A percentile compares a stretch with the other conserved stretches of the same genome.
phyloP scores from a whole-genome alignment of 2,888 invertebrate genomes.

The Chelonus formosanus region DNA sequence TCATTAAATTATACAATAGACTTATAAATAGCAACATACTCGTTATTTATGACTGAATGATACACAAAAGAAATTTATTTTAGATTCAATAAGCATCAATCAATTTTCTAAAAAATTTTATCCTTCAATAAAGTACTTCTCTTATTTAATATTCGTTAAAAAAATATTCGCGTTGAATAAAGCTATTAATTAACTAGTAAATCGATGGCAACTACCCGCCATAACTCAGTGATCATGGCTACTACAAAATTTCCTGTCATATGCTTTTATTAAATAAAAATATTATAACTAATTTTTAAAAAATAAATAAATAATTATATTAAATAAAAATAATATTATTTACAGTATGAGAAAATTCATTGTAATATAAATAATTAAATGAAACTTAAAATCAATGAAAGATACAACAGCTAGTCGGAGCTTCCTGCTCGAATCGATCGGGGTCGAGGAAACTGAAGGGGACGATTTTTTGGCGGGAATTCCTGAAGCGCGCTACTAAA shows the following conservation, averaged over 20 bases:
- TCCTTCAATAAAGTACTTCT: too few relatives aligned
- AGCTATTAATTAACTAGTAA: conserved; percentile 2
- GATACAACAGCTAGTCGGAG: conserved; percentile 2
- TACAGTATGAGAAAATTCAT: too few relatives aligned
- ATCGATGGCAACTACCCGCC: conserved; percentile 29
- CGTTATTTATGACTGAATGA: too few relatives aligned
- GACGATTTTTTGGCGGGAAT: conserved; percentile 42
- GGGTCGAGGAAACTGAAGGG: conserved; percentile 23
- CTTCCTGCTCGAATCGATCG: conserved; percentile 32
- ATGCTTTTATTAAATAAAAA: neutral
- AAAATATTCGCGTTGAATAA: conserved; percentile 8
- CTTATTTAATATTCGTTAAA: too few relatives aligned
- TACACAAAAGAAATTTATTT: too few relatives aligned
- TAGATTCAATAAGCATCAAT: too few relatives aligned
- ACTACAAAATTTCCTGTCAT: conserved; percentile 17
- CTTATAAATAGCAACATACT: too few relatives aligned
- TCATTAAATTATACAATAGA: too few relatives aligned
- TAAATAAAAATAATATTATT: too few relatives aligned
- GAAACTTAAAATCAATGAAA: neutral
- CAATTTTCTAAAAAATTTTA: too few relatives aligned
- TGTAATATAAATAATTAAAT: neutral
- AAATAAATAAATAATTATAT: too few relatives aligned
- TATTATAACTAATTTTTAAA: neutral
- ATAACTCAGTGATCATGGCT: conserved; percentile 23
- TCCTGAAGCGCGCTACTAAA: conserved; percentile 11